Evolutionary conservation across 2,113 vertebrate species (phyloP).

Genomic region (Globicephala melas): DNA sequence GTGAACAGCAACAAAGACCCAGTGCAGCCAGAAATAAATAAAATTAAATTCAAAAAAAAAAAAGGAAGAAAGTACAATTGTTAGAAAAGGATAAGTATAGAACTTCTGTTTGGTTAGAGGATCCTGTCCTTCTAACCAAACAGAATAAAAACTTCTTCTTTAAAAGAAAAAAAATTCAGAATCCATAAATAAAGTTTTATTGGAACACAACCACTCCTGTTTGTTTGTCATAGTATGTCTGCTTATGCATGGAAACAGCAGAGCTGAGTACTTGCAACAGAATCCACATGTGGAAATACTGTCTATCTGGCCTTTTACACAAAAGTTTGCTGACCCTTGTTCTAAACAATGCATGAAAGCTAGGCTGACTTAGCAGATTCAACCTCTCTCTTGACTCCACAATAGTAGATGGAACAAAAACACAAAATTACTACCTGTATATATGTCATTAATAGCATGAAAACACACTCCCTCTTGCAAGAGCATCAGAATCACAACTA

Average conservation of each 20-base stretch:
- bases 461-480: too few relatives aligned
- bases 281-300: background rate
- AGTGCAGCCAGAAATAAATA: too few relatives aligned
- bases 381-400: background rate
- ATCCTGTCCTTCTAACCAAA: background rate
- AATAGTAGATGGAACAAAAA: background rate
- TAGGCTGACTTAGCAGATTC: background rate
- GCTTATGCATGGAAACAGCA: background rate
- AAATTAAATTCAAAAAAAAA: background rate
- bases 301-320: background rate
- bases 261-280: background rate
- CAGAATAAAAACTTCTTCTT: background rate
- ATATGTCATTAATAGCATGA: background rate
- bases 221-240: background rate
- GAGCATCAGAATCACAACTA: too few relatives aligned
- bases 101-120: background rate
- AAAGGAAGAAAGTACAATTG: background rate
- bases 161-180: background rate
- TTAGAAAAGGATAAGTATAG: background rate
- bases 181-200: conserved; percentile 8
- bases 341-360: background rate
- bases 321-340: background rate
- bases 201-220: background rate
- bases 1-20: too few relatives aligned
- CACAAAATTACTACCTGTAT: background rate